These are phyloP conservation scores for Oxycera nigricornis DNA, from an alignment of 2,888 invertebrate species.

Conservation along the genomic window DNA sequence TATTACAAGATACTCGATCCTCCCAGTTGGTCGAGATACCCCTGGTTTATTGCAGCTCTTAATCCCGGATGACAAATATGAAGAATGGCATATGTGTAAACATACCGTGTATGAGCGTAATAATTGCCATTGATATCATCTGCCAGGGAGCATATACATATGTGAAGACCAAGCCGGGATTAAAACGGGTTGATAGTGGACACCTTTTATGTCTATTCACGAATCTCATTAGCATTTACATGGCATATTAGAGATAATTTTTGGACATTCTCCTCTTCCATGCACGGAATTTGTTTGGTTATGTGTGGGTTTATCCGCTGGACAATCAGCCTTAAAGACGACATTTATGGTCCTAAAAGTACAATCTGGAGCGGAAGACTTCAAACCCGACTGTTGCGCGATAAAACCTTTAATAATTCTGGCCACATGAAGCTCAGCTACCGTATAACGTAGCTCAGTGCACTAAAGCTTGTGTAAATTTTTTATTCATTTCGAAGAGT, in stretches of 20 bases:
- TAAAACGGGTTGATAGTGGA: background rate
- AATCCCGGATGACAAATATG: conserved; percentile 31
- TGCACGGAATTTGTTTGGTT: background rate
- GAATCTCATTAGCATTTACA: conserved; percentile 39
- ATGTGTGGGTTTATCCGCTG: conserved; percentile 28
- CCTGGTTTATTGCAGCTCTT: background rate
- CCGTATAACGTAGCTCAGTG: conserved; percentile 34
- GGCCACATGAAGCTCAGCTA: conserved; percentile 36
- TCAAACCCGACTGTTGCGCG: conserved; percentile 24
- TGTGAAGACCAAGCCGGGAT: background rate
- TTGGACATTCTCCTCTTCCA: conserved; percentile 16
- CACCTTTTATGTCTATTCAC: conserved; percentile 12
- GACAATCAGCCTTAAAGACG: conserved; percentile 33
- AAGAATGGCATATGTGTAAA: conserved; percentile 36
- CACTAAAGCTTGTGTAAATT: conserved; percentile 11
- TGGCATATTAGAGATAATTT: conserved; percentile 39
- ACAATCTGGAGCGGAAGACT: conserved; percentile 34
- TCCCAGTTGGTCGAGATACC: no score
- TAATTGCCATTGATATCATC: conserved; percentile 34
- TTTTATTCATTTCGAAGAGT: conserved; percentile 9
- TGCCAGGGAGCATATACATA: background rate
- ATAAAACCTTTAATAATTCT: conserved; percentile 28
- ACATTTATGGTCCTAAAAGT: conserved; percentile 32
- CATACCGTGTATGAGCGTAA: conserved; percentile 10
- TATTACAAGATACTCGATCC: no score